phyloP scores from a whole-genome alignment of 2,113 vertebrate species.

The Tautogolabrus adspersus region DNA sequence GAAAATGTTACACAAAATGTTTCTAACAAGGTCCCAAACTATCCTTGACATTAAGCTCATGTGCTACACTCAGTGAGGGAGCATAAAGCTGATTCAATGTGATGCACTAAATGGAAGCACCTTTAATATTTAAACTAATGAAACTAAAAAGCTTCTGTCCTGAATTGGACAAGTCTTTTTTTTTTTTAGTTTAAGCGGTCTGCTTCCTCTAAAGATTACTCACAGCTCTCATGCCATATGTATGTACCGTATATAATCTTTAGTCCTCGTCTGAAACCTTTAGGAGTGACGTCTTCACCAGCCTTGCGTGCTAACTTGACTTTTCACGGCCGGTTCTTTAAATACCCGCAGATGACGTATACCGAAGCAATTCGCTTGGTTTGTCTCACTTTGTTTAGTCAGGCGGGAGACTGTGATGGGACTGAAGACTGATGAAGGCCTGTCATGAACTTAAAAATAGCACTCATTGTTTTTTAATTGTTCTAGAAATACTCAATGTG shows the following conservation, averaged over 20 bases:
- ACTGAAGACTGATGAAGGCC: constrained; percentile 3
- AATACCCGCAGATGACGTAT: constrained; percentile 54
- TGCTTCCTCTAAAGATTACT: not conserved
- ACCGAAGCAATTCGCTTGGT: not conserved
- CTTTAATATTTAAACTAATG: constrained; percentile 8
- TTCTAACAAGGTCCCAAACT: not conserved
- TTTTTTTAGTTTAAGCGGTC: not conserved
- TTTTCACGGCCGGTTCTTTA: constrained; percentile 45
- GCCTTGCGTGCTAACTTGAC: constrained; percentile 30
- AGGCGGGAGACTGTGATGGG: constrained; percentile 16
- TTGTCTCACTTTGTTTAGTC: constrained; percentile 18
- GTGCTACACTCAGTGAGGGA: not conserved
- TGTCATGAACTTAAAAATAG: not conserved
- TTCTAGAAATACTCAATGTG: not conserved
- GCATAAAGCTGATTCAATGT: not conserved
- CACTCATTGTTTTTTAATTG: constrained; percentile 1
- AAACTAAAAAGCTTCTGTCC: not conserved
- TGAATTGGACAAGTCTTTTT: not conserved
- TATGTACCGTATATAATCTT: not conserved
- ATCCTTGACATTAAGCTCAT: not conserved
- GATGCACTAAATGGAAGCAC: not conserved
- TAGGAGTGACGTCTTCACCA: not conserved
- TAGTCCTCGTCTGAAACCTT: not conserved
- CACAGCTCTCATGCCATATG: not conserved
- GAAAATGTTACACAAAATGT: not conserved